phyloP scores from a whole-genome alignment of 2,797 vertebrate genomes.

The Arctocebus calabarensis region DNA sequence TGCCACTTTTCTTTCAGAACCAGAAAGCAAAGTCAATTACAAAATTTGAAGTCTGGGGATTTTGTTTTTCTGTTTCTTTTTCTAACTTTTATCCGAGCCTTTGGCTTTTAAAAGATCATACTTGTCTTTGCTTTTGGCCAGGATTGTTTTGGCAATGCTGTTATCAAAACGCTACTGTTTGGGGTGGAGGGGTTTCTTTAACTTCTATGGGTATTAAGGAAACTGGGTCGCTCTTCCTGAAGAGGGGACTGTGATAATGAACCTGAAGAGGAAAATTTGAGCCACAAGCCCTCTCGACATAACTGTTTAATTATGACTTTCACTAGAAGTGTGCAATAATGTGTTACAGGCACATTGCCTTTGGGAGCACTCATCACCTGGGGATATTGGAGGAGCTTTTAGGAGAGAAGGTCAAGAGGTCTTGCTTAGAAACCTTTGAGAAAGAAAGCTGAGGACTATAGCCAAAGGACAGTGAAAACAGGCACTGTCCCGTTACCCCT shows the following conservation, averaged over 20 bases:
- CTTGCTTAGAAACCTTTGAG: background rate
- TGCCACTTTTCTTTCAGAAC: constrained; percentile 67
- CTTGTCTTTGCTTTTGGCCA: constrained; percentile 11
- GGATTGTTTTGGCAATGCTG: background rate
- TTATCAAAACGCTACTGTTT: constrained; percentile 21
- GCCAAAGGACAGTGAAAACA: background rate
- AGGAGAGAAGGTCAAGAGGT: background rate
- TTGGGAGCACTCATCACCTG: background rate
- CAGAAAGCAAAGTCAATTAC: background rate
- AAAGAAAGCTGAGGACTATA: background rate
- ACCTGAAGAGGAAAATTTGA: background rate
- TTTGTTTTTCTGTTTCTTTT: background rate
- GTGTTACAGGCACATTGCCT: background rate
- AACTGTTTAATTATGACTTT: background rate
- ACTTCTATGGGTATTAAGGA: background rate
- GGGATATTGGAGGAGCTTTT: background rate
- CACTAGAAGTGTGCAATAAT: background rate
- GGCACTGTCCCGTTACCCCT: background rate
- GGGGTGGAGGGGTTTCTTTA: background rate
- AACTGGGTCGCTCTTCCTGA: background rate
- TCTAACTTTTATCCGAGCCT: constrained; percentile 49
- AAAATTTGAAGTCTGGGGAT: background rate
- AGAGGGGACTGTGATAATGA: background rate
- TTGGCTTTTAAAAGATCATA: constrained; percentile 12
- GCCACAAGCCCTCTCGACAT: background rate